Evolutionary conservation across 2,888 invertebrate species (phyloP).

Genomic region (Rosalia funebris): DNA sequence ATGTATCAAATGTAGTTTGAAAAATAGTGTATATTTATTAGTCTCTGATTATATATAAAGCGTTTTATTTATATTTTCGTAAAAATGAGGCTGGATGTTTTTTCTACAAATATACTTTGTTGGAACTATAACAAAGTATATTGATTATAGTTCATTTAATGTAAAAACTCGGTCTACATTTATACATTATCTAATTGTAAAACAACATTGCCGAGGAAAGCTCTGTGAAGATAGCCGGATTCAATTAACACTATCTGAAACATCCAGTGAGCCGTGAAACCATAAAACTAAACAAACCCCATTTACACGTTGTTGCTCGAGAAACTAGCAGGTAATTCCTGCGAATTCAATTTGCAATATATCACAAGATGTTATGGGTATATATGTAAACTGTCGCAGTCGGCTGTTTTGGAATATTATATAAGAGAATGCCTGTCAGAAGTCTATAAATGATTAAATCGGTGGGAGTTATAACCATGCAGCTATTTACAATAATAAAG

Average conservation of each 20-base stretch:
- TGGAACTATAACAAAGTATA: no score
- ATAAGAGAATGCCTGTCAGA: neutral
- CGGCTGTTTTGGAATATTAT: slow-evolving; percentile 8
- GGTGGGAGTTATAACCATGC: neutral
- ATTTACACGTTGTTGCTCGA: slow-evolving; percentile 24
- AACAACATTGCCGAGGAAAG: neutral
- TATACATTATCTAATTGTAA: no score
- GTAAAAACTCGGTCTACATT: no score
- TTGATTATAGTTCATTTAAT: no score
- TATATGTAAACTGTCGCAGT: slow-evolving; percentile 2
- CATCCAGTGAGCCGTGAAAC: slow-evolving; percentile 21
- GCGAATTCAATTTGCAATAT: slow-evolving; percentile 40
- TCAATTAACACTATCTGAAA: slow-evolving; percentile 27
- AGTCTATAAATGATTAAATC: neutral
- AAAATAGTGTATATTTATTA: no score
- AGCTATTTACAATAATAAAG: slow-evolving; percentile 22
- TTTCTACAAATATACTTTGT: no score
- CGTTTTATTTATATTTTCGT: no score
- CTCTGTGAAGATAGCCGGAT: slow-evolving; percentile 10
- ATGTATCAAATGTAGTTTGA: no score
- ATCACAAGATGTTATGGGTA: slow-evolving; percentile 25
- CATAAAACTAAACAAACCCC: slow-evolving; percentile 27
- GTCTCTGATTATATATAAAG: no score
- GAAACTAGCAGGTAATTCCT: slow-evolving; percentile 24
- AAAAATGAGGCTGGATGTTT: no score